phyloP scores from a whole-genome alignment of 2,797 vertebrate species.

The Lagothrix lagotricha region DNA sequence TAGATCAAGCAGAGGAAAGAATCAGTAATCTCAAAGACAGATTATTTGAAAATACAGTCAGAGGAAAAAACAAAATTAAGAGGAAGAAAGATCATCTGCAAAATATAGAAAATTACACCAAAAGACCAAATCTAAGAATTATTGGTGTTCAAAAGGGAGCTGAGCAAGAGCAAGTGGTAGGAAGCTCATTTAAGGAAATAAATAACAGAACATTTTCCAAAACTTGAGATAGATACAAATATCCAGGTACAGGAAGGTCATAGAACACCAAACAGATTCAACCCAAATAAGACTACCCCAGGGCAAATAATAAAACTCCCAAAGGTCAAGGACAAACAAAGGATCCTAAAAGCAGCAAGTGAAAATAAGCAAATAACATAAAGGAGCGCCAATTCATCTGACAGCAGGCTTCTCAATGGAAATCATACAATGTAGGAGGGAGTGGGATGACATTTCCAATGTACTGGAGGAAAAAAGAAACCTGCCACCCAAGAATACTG shows the following conservation, averaged over 20 bases:
- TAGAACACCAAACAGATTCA: not conserved
- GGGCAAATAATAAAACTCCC: not conserved
- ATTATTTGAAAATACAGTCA: not conserved
- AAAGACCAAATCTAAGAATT: not conserved
- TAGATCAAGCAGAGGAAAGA: not conserved
- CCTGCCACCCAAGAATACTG: not conserved
- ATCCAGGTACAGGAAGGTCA: not conserved
- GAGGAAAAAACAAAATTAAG: not conserved
- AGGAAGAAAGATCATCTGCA: not conserved
- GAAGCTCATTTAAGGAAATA: not conserved
- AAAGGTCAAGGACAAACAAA: not conserved
- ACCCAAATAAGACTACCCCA: not conserved
- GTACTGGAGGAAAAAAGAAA: not conserved
- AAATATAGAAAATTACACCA: not conserved
- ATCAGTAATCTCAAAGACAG: not conserved
- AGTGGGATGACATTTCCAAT: not conserved
- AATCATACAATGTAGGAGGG: not conserved
- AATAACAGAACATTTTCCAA: not conserved
- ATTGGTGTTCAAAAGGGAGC: not conserved
- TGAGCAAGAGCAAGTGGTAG: not conserved
- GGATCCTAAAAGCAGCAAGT: not conserved
- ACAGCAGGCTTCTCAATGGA: not conserved
- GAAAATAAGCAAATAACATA: not conserved
- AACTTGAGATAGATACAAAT: not conserved
- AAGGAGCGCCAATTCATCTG: not conserved